Evolutionary conservation across 2,797 vertebrate genomes (phyloP).

Genomic region (Myotis pilosus): DNA sequence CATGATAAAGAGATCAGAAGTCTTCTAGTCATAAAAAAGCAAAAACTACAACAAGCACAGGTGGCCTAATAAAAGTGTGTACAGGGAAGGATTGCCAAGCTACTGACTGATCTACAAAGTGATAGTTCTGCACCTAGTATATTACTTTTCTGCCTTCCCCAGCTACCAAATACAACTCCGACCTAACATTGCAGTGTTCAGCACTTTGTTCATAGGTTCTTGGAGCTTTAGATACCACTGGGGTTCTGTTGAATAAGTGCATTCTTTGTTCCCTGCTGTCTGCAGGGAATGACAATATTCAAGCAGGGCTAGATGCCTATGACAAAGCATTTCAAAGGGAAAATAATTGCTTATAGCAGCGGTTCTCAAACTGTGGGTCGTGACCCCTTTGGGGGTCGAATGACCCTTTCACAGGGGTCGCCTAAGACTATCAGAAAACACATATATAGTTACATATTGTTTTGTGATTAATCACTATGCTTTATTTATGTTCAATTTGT

Average conservation of each 20-base stretch:
- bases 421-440: no score
- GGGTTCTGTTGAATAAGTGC: neutral
- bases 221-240: neutral
- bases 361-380: no score
- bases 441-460: no score
- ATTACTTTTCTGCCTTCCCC: neutral
- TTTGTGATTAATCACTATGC: no score
- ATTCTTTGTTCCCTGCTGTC: conserved; percentile 12
- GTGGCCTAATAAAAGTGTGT: neutral
- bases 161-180: neutral
- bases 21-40: neutral
- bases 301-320: neutral
- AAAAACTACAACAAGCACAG: neutral
- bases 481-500: no score
- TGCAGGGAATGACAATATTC: neutral
- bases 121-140: neutral
- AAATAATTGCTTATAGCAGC: neutral
- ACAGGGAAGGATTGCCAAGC: neutral
- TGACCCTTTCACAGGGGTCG: no score
- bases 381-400: no score
- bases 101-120: neutral
- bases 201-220: neutral
- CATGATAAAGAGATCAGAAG: neutral
- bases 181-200: neutral
- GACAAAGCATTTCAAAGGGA: neutral